Base-by-base conservation (phyloP, 2,888 invertebrate species). In the Drosophila parthenogenetica region DNA sequence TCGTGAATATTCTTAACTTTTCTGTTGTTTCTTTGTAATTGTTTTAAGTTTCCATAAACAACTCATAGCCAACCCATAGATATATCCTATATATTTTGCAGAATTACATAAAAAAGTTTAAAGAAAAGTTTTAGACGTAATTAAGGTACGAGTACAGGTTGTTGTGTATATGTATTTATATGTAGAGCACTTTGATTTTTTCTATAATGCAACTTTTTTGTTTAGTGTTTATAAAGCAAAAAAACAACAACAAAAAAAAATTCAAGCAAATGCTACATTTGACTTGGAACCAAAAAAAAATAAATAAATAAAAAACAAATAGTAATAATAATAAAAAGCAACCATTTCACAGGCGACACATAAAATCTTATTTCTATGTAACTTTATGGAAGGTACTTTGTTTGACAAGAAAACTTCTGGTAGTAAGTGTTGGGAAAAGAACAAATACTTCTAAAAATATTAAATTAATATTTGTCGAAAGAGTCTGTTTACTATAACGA, bases 331-430 rank as follows among this genome's bases (percentile, higher is more conserved):
- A 58, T 65, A 79, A 72, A 75, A 69, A 54, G 57, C 50, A 76
- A 72, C 50, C 54, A 74, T 72, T 79, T 79, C 76, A 76, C 68
- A 64, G 68, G 67, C 65, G 32, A 67, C 60, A 46, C 16, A 48
- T 48, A 63, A 59, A 68, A 50, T 51, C 43, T 49, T 40, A 73
- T 63, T 74, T 74, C 48, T 37, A 65, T 32, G 13, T 35, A 4
- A 7, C 13, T 35, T 3, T 13, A 4, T 4, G 17, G 32, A 13
- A 3, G 17, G 17, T 32, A 7, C 22, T 19, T 19, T 5, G 22
- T 5, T 2, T 22, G 5, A 0, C 11, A 10, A 22, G 7, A 13
- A 8, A 3, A 19, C n/a, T n/a, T 7, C 7, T 2, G 19, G 13
- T n/a, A 22, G 10, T 7, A 29, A 53, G 16, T 53, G 4, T 4